These are phyloP conservation scores for Sebastes variabilis DNA, from an alignment of 2,797 vertebrate species.

Conservation along the genomic window DNA sequence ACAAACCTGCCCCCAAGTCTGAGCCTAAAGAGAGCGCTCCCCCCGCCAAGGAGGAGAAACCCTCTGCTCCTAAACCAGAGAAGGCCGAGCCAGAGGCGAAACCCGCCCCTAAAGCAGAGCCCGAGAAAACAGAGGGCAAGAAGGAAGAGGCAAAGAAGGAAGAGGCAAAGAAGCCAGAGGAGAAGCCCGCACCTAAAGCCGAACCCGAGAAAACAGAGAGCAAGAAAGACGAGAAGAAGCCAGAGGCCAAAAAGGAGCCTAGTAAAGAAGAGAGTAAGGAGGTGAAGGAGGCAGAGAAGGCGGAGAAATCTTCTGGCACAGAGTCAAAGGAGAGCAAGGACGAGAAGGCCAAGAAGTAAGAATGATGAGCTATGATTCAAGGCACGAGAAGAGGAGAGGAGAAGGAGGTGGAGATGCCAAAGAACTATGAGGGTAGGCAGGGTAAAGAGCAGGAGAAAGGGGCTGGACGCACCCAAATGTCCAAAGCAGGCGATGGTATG, in stretches of 20 bases:
- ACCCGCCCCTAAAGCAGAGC: slow-evolving; percentile 53
- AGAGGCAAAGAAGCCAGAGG: slow-evolving; percentile 50
- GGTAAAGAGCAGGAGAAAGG: slow-evolving; percentile 38
- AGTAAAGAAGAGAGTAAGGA: slow-evolving; percentile 66
- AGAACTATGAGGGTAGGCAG: slow-evolving; percentile 38
- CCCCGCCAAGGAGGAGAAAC: slow-evolving; percentile 71
- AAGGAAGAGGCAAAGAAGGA: slow-evolving; percentile 72
- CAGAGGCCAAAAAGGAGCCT: slow-evolving; percentile 60
- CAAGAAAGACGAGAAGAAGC: slow-evolving; percentile 75
- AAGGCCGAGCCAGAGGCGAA: slow-evolving; percentile 57
- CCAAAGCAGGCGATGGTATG: slow-evolving; percentile 71
- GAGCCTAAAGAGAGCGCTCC: slow-evolving; percentile 64
- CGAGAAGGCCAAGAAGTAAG: slow-evolving; percentile 83
- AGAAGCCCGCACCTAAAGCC: slow-evolving; percentile 52
- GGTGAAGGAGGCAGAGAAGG: slow-evolving; percentile 61
- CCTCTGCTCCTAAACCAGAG: slow-evolving; percentile 57
- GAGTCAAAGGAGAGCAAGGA: slow-evolving; percentile 84
- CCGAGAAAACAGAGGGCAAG: slow-evolving; percentile 72
- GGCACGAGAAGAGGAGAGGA: slow-evolving; percentile 1
- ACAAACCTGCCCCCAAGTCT: slow-evolving; percentile 73
- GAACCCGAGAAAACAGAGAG: slow-evolving; percentile 63
- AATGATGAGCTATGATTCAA: slow-evolving; percentile 22
- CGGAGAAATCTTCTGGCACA: slow-evolving; percentile 86
- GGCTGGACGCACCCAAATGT: slow-evolving; percentile 40
- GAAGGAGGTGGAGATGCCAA: slow-evolving; percentile 61